Evolutionary conservation across 23 tunicate species (phyloP).

Genomic region (Halocynthia roretzi): DNA sequence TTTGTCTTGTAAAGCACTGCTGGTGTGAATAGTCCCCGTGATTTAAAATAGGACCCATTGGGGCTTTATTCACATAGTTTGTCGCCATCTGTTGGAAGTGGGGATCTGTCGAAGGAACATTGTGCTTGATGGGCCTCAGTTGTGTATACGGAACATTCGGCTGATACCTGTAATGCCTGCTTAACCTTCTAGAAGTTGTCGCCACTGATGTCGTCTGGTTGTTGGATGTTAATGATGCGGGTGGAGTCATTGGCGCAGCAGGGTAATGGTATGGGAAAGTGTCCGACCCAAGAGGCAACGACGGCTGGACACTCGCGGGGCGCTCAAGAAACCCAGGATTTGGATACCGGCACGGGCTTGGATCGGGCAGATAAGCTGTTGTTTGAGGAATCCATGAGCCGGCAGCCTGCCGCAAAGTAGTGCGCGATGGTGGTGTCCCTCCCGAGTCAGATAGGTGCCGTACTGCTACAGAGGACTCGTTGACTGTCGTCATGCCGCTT

Average conservation of each 20-base stretch:
- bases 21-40: slow-evolving; percentile 3
- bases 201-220: background rate
- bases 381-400: slow-evolving; percentile 3
- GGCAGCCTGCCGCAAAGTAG: background rate
- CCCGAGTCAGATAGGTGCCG: background rate
- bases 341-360: slow-evolving; percentile 23
- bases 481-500: background rate
- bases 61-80: background rate
- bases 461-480: too few species aligned
- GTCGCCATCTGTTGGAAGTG: background rate
- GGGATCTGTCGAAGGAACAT: background rate
- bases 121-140: slow-evolving; percentile 7
- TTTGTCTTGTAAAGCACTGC: slow-evolving; percentile 7
- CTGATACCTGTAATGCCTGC: background rate
- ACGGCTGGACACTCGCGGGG: slow-evolving; percentile 40
- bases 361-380: background rate
- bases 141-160: background rate
- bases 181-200: background rate
- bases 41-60: background rate
- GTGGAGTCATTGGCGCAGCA: slow-evolving; percentile 19
- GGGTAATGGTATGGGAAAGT: background rate
- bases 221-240: slow-evolving; percentile 17
- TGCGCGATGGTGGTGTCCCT: background rate
- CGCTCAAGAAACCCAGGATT: slow-evolving; percentile 28
- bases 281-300: background rate